These are phyloP conservation scores for Prunella himalayana DNA, from an alignment of 2,113 vertebrate species.

Conservation along the genomic window DNA sequence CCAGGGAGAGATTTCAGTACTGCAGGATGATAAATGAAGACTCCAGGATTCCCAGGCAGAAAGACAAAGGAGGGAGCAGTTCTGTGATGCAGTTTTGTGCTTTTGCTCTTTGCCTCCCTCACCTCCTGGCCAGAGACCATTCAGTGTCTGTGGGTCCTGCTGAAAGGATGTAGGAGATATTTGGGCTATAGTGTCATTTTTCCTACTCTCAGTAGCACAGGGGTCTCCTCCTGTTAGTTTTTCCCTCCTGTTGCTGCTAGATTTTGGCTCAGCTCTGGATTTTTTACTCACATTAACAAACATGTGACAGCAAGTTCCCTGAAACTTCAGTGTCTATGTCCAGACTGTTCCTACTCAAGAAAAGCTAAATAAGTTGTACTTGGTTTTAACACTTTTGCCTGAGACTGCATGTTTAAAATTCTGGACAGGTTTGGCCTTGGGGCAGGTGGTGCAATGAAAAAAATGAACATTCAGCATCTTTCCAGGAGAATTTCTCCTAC, in stretches of 20 bases:
- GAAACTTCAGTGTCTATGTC: background rate
- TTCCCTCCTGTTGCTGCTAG: background rate
- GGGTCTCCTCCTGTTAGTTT: background rate
- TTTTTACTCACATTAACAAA: background rate
- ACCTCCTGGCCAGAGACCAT: background rate
- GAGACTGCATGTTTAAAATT: conserved; percentile 23
- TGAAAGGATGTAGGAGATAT: background rate
- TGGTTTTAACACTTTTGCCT: background rate
- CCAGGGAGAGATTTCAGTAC: background rate
- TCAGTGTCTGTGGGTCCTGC: background rate
- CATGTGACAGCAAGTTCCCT: background rate
- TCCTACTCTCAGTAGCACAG: background rate
- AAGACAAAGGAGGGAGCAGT: background rate
- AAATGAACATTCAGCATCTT: background rate
- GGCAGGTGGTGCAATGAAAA: background rate
- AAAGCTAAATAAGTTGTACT: background rate
- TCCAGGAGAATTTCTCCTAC: background rate
- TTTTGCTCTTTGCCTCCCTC: background rate
- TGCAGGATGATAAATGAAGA: background rate
- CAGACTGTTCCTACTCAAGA: background rate
- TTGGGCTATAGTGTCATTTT: background rate
- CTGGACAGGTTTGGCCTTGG: background rate
- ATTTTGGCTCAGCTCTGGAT: background rate
- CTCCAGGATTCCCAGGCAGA: background rate
- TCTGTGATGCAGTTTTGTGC: background rate